These are phyloP conservation scores for Mamestra configurata DNA, from an alignment of 1,140 invertebrate genomes.

Conservation along the genomic window DNA sequence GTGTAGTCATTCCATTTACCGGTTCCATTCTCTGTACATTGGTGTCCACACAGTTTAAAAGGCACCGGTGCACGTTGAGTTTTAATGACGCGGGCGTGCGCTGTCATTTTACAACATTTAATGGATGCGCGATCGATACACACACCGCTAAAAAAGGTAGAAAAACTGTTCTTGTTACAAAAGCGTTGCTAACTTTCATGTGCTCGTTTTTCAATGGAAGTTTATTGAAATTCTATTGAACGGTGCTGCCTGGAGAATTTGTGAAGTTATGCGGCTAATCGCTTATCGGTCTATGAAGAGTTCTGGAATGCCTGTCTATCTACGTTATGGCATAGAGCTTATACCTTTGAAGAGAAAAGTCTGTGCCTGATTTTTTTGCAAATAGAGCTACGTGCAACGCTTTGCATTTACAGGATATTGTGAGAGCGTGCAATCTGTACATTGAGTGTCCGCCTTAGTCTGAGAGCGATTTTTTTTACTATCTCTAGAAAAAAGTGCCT, in stretches of 20 bases:
- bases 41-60: conserved; percentile 49
- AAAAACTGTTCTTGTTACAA: conserved; percentile 38
- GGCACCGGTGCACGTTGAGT: conserved; percentile 51
- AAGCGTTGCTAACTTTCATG: conserved; percentile 17
- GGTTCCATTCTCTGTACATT: conserved; percentile 35
- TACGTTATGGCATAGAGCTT: neutral
- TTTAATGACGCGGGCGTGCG: conserved; percentile 55
- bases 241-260: neutral
- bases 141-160: conserved; percentile 36
- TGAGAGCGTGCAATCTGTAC: neutral
- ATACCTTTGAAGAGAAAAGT: neutral
- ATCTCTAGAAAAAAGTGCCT: neutral
- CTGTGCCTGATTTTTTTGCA: neutral
- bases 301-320: neutral
- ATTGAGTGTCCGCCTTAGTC: neutral
- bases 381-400: neutral
- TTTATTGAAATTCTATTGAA: conserved; percentile 14
- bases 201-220: conserved; percentile 6
- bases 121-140: conserved; percentile 49
- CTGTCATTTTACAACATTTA: conserved; percentile 57
- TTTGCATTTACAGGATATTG: conserved; percentile 15
- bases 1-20: conserved; percentile 27
- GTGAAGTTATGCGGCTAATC: neutral
- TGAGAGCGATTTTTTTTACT: neutral
- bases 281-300: neutral